A percentile compares a stretch with the other conserved stretches of the same genome.
phyloP scores from a whole-genome alignment of 2,113 vertebrate genomes.

The human (Homo sapiens) region GRCh38 chr3:47370501-47371000 shows the following conservation, averaged over 20 bases:
- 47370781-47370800: background rate
- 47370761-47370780: background rate
- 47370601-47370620: background rate
- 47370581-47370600: background rate
- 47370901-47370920: background rate
- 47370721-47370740: background rate
- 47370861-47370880: background rate
- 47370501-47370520: no score
- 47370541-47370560: background rate
- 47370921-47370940: background rate
- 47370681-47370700: background rate
- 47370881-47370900: background rate
- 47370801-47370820: background rate
- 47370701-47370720: background rate
- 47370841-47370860: background rate
- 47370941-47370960: background rate
- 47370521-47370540: background rate
- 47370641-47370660: background rate
- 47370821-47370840: background rate
- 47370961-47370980: background rate
- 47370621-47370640: background rate
- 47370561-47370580: background rate
- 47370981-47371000: background rate
- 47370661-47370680: background rate
- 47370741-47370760: slow-evolving; percentile 12